Conservation (phyloP, 2,888 invertebrate genomes). For the Phyllotreta striolata region DNA sequence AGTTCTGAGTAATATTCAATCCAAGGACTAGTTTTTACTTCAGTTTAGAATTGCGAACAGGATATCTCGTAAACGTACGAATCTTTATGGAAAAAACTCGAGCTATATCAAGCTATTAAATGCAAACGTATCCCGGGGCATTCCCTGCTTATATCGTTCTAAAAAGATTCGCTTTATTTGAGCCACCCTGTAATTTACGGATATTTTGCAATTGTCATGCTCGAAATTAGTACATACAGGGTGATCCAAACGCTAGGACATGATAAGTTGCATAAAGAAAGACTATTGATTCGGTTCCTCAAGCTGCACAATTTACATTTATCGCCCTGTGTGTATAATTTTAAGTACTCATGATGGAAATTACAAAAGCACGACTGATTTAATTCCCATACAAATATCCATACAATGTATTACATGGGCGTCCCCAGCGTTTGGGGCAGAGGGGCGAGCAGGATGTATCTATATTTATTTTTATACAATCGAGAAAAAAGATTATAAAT, state of each 20-base stretch:
- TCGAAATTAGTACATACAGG: background rate
- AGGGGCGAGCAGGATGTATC: no score
- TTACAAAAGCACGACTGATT: no score
- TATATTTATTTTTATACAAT: no score
- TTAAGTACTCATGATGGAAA: no score
- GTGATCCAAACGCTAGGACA: no score
- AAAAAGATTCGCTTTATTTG: conserved; percentile 8
- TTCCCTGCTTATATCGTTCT: background rate
- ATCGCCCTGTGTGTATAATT: no score
- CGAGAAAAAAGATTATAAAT: no score
- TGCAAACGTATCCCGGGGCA: background rate
- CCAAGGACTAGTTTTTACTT: conserved; percentile 35
- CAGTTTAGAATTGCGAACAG: background rate
- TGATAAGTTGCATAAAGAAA: no score
- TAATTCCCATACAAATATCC: conserved; percentile 24
- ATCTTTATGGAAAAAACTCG: background rate
- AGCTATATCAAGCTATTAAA: background rate
- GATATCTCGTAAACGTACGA: background rate
- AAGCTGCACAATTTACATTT: no score
- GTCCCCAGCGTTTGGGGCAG: background rate
- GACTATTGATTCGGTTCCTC: no score
- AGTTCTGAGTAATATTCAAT: conserved; percentile 45
- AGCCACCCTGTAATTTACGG: conserved; percentile 12
- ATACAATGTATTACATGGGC: conserved; percentile 23
- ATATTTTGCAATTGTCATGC: conserved; percentile 6